phyloP scores from a whole-genome alignment of 2,113 vertebrate species.

The Lepidothrix coronata region DNA sequence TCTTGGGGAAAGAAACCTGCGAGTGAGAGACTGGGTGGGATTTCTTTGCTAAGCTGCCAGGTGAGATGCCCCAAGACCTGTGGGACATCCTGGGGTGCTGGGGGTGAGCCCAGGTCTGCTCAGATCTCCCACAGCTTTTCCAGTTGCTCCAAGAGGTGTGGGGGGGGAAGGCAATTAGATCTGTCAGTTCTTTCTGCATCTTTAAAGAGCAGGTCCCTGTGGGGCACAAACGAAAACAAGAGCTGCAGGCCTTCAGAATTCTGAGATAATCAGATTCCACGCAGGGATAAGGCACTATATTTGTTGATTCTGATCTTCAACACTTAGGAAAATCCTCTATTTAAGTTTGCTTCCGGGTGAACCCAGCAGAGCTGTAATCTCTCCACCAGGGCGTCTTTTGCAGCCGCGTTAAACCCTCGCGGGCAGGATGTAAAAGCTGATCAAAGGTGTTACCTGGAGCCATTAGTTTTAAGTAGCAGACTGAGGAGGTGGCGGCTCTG shows the following conservation, averaged over 20 bases:
- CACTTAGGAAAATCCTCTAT: slow-evolving; percentile 12
- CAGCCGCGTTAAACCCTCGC: not conserved
- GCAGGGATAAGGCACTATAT: slow-evolving; percentile 9
- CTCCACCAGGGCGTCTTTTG: not conserved
- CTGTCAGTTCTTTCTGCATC: not conserved
- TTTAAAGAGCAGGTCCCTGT: not conserved
- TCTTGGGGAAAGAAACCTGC: not conserved
- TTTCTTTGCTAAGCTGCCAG: not conserved
- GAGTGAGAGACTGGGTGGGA: not conserved
- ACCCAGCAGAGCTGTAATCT: slow-evolving; percentile 20
- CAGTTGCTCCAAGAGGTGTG: not conserved
- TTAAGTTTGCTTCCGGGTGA: slow-evolving; percentile 13
- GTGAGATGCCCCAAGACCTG: not conserved
- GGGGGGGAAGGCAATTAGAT: not conserved
- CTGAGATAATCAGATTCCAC: not conserved
- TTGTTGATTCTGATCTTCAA: slow-evolving; percentile 32
- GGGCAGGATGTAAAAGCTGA: slow-evolving; percentile 37
- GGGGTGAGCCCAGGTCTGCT: not conserved
- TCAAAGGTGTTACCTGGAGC: slow-evolving; percentile 62
- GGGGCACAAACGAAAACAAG: rapidly evolving
- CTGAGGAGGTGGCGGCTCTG: slow-evolving; percentile 13
- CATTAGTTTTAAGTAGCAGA: slow-evolving; percentile 36
- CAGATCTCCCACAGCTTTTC: not conserved
- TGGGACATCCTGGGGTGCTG: not conserved
- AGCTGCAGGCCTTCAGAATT: not conserved